Conservation (phyloP, 2,888 invertebrate genomes). For the Lasioglossum villosulum region DNA sequence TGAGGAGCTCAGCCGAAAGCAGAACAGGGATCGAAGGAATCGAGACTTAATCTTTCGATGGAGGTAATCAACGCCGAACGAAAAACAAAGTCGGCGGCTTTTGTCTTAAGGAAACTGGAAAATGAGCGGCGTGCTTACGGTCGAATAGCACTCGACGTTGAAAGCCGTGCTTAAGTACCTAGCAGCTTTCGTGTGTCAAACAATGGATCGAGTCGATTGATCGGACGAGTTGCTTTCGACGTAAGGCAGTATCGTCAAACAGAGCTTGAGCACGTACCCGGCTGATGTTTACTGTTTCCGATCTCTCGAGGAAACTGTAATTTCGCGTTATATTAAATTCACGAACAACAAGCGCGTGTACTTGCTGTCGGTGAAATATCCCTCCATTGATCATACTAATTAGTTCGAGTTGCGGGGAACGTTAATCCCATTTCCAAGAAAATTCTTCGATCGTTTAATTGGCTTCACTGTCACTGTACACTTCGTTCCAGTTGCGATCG, state of each 20-base stretch:
- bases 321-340: constrained; percentile 43
- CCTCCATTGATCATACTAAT: neutral
- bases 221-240: constrained; percentile 66
- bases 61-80: constrained; percentile 39
- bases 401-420: neutral
- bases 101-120: constrained; percentile 55
- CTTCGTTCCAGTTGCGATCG: neutral
- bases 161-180: constrained; percentile 66
- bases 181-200: constrained; percentile 65
- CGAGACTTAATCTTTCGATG: constrained; percentile 24
- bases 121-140: constrained; percentile 52
- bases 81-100: constrained; percentile 39
- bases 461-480: neutral
- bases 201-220: constrained; percentile 67
- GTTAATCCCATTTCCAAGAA: neutral
- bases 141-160: constrained; percentile 44
- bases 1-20: neutral
- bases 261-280: constrained; percentile 64
- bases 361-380: neutral
- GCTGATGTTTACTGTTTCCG: constrained; percentile 57
- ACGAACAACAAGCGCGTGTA: neutral
- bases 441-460: neutral
- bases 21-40: neutral
- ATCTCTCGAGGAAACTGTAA: constrained; percentile 44
- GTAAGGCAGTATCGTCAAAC: constrained; percentile 64